phyloP scores from a whole-genome alignment of 2,888 invertebrate genomes.

The Watsonalla cultraria region DNA sequence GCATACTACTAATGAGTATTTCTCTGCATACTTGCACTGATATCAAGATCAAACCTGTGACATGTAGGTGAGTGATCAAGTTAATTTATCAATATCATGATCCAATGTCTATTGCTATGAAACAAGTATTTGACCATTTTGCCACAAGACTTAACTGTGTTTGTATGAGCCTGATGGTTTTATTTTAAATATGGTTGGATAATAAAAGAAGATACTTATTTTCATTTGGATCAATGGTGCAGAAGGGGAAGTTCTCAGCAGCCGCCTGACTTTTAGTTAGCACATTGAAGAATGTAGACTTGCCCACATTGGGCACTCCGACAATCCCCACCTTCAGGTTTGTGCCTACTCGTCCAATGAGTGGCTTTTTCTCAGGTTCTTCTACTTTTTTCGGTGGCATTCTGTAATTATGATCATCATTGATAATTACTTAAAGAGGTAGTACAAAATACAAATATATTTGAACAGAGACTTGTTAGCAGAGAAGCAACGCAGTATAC shows the following conservation, averaged over 20 bases:
- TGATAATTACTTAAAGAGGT: neutral
- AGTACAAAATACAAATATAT: neutral
- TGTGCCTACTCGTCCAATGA: conserved; percentile 97
- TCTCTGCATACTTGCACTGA: no score
- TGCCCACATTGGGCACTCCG: conserved; percentile 98
- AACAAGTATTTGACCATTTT: no score
- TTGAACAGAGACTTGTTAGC: no score
- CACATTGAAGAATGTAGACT: conserved; percentile 99
- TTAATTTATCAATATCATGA: no score
- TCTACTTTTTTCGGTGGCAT: conserved; percentile 95
- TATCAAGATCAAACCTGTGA: no score
- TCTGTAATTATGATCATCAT: conserved; percentile 31
- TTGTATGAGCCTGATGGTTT: neutral
- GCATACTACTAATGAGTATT: no score
- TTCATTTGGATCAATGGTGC: conserved; percentile 99
- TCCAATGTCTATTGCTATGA: no score
- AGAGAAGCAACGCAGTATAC: no score
- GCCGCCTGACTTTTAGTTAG: conserved; percentile 98
- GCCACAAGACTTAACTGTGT: no score
- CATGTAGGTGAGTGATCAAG: no score
- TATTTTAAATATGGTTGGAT: neutral
- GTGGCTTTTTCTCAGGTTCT: conserved; percentile 91
- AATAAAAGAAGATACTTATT: conserved; percentile 88
- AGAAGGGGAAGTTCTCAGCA: conserved; percentile 99
- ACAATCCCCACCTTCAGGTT: conserved; percentile 98